Evolutionary conservation across 2,113 vertebrate genomes (phyloP).

Genomic region (Struthidea cinerea): DNA sequence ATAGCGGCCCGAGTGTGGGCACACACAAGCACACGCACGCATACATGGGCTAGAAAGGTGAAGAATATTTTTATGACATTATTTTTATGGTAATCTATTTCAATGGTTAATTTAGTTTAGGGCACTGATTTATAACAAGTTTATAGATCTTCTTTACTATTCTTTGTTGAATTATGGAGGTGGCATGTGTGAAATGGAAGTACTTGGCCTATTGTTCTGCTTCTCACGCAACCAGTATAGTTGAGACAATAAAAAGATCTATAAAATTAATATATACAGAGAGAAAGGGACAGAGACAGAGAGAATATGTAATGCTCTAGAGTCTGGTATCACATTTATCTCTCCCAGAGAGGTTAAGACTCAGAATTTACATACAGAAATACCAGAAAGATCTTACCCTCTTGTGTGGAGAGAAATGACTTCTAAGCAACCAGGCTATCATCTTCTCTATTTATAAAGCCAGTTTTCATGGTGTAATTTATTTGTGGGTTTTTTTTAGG

Average conservation of each 20-base stretch:
- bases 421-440: slow-evolving; percentile 2
- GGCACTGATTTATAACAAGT: slow-evolving; percentile 77
- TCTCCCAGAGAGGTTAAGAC: slow-evolving; percentile 65
- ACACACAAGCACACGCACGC: neutral
- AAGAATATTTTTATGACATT: slow-evolving; percentile 75
- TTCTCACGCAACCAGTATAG: slow-evolving; percentile 76
- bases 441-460: slow-evolving; percentile 36
- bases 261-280: slow-evolving; percentile 83
- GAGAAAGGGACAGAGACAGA: slow-evolving; percentile 71
- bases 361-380: slow-evolving; percentile 61
- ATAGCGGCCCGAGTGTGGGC: accelerated
- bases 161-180: slow-evolving; percentile 78
- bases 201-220: slow-evolving; percentile 80
- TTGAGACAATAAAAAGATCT: slow-evolving; percentile 82
- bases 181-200: slow-evolving; percentile 78
- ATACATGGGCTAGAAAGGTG: slow-evolving; percentile 41
- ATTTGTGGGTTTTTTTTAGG: neutral
- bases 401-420: slow-evolving; percentile 19
- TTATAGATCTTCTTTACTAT: slow-evolving; percentile 76
- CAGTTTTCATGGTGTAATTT: neutral
- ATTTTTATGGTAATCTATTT: slow-evolving; percentile 79
- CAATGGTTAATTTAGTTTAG: slow-evolving; percentile 77
- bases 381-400: slow-evolving; percentile 41
- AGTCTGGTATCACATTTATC: slow-evolving; percentile 67
- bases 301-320: slow-evolving; percentile 71